A percentile compares a stretch with the other conserved stretches of the same genome.
Evolutionary conservation across 2,113 vertebrate species (phyloP).

Genomic region (Gambusia affinis): DNA sequence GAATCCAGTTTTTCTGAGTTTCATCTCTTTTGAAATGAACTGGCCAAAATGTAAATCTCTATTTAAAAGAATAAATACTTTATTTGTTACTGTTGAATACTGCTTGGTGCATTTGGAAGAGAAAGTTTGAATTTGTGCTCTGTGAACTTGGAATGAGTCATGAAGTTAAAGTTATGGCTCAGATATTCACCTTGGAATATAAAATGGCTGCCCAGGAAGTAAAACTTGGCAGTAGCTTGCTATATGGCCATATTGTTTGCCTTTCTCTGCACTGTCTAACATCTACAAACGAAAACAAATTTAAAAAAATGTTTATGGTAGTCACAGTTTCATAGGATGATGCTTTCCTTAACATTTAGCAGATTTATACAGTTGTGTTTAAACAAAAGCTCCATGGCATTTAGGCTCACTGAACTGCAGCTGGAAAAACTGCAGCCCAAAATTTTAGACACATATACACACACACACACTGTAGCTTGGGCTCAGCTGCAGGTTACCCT

Average conservation of each 20-base stretch:
- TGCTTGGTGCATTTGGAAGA: not conserved
- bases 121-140: not conserved
- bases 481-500: conserved; percentile 71
- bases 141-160: not conserved
- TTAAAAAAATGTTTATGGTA: not conserved
- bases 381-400: conserved; percentile 8
- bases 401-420: conserved; percentile 21
- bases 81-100: not conserved
- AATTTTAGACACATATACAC: conserved; percentile 24
- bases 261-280: not conserved
- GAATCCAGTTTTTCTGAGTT: too few relatives aligned
- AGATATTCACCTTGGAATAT: not conserved
- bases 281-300: not conserved
- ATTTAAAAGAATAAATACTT: too few relatives aligned
- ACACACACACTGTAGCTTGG: conserved; percentile 33
- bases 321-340: not conserved
- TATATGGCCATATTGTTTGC: not conserved
- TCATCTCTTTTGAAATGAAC: not conserved
- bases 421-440: conserved; percentile 32
- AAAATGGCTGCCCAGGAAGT: not conserved
- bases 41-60: not conserved
- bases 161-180: too few relatives aligned
- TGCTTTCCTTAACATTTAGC: not conserved
- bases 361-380: conserved; percentile 15
- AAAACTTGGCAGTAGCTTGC: not conserved